Conservation (phyloP, 1,140 invertebrate genomes). For the Parasteatoda tepidariorum region DNA sequence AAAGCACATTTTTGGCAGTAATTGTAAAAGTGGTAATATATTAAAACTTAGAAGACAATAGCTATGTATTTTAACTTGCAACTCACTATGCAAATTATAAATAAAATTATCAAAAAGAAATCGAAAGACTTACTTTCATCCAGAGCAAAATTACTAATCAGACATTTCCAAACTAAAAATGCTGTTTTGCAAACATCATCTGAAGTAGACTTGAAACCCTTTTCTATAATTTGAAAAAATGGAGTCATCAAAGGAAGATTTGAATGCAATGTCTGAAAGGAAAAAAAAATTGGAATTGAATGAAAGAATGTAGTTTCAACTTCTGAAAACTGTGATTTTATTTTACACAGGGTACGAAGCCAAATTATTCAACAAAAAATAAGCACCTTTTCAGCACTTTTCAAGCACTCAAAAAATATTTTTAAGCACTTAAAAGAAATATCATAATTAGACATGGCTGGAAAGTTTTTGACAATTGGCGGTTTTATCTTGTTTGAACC, state of each 20-base stretch:
- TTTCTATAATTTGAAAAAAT: slow-evolving; percentile 41
- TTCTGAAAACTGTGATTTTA: not conserved
- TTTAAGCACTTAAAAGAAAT: too few species aligned
- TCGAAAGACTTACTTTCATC: slow-evolving; percentile 3
- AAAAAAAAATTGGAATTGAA: not conserved
- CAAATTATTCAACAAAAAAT: too few species aligned
- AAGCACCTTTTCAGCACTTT: too few species aligned
- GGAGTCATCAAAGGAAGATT: slow-evolving; percentile 18
- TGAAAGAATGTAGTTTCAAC: not conserved
- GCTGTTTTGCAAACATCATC: slow-evolving; percentile 34
- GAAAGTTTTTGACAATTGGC: too few species aligned
- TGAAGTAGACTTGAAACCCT: slow-evolving; percentile 28
- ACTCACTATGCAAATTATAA: not conserved
- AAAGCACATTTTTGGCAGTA: too few species aligned
- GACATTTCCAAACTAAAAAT: slow-evolving; percentile 36
- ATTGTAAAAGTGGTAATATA: too few species aligned
- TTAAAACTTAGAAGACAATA: too few species aligned
- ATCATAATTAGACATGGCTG: too few species aligned
- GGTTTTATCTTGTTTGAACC: too few species aligned
- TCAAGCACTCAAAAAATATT: too few species aligned
- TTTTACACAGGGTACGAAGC: too few species aligned
- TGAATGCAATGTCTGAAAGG: slow-evolving; percentile 7
- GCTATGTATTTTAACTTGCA: too few species aligned
- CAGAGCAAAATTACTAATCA: slow-evolving; percentile 39
- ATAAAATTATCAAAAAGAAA: slow-evolving; percentile 1